Conservation (phyloP, 2,888 invertebrate species). For the Ectropis crepuscularia region DNA sequence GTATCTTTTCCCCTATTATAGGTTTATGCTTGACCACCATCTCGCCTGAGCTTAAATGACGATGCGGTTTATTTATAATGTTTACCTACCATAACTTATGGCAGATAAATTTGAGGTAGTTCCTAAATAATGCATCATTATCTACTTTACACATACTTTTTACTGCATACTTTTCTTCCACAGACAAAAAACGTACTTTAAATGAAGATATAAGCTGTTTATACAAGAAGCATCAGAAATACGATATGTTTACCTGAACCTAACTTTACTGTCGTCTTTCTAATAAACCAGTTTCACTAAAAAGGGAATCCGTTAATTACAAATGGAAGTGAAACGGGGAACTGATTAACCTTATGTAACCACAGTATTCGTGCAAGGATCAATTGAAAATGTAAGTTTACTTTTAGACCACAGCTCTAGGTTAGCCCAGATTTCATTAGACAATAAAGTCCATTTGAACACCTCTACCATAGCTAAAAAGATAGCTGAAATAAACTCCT, state of each 20-base stretch:
- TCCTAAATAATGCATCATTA: too few species aligned
- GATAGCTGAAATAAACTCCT: too few species aligned
- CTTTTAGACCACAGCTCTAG: slow-evolving; percentile 4
- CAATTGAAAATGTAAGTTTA: slow-evolving; percentile 37
- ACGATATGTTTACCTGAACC: slow-evolving; percentile 1
- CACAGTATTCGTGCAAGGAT: slow-evolving; percentile 34
- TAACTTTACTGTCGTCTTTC: slow-evolving; percentile 7
- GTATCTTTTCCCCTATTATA: too few species aligned
- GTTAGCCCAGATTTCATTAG: not conserved
- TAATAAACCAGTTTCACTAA: slow-evolving; percentile 20
- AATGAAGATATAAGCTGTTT: not conserved
- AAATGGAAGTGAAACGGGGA: slow-evolving; percentile 41
- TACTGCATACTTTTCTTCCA: too few species aligned
- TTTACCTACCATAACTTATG: too few species aligned
- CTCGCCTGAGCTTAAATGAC: too few species aligned
- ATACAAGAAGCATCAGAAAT: slow-evolving; percentile 4
- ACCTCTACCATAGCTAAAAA: too few species aligned
- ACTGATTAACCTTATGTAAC: slow-evolving; percentile 37
- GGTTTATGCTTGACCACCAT: too few species aligned
- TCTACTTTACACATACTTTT: too few species aligned
- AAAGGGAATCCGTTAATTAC: slow-evolving; percentile 40
- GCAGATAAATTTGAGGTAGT: too few species aligned
- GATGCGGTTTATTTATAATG: too few species aligned
- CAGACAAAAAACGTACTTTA: not conserved
- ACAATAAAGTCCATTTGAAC: too few species aligned